Evolutionary conservation across 2,888 invertebrate species (phyloP).

Genomic region (Drosophila ezoana): DNA sequence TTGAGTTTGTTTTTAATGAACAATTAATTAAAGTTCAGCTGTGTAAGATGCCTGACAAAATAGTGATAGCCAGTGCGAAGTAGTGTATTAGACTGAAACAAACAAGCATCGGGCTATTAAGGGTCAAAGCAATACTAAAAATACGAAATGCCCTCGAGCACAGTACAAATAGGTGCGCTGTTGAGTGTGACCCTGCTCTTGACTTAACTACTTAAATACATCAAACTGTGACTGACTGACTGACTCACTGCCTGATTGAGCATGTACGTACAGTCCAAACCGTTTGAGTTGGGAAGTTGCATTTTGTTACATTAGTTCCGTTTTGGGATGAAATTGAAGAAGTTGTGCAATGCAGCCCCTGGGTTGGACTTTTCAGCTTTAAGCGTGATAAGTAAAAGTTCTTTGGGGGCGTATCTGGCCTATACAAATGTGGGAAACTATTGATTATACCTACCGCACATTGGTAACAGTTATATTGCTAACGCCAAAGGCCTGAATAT

Average conservation of each 20-base stretch:
- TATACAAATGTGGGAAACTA: not conserved
- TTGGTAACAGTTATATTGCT: slow-evolving; percentile 92
- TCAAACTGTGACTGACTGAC: not conserved
- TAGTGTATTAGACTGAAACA: not conserved
- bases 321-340: no score
- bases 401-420: no score
- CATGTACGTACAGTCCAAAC: no score
- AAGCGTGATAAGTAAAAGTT: no score
- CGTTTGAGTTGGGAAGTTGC: not conserved
- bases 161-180: slow-evolving; percentile 17
- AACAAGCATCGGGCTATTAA: not conserved
- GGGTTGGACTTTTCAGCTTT: no score
- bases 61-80: not conserved
- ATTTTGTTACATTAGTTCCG: not conserved
- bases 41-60: no score
- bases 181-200: slow-evolving; percentile 7
- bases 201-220: not conserved
- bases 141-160: slow-evolving; percentile 12
- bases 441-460: slow-evolving; percentile 87
- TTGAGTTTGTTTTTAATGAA: not conserved
- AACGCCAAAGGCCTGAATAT: slow-evolving; percentile 92
- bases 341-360: no score
- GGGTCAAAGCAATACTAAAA: slow-evolving; percentile 11
- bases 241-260: not conserved
- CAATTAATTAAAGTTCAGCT: no score